Conservation (phyloP, 2,797 vertebrate genomes). For the Sarcoramphus papa region DNA sequence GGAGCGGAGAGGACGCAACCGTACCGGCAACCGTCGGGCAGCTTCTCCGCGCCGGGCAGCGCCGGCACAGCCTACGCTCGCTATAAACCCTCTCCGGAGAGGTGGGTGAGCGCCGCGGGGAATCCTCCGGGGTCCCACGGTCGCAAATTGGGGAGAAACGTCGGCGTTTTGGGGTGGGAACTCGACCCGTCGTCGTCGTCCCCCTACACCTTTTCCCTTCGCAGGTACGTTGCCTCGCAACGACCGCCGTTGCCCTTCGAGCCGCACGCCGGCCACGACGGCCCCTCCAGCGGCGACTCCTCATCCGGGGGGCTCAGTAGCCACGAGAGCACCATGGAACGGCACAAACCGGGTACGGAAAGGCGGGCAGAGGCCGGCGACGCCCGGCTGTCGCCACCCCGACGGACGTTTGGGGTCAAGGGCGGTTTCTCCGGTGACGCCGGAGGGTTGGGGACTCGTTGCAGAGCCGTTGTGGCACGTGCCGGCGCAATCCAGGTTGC, state of each 20-base stretch:
- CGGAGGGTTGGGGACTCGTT: neutral
- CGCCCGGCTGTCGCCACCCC: fast-evolving
- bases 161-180: neutral
- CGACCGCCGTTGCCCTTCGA: neutral
- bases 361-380: fast-evolving
- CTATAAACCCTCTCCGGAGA: neutral
- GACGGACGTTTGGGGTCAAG: no score
- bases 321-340: neutral
- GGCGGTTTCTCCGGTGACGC: no score
- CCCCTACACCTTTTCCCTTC: no score
- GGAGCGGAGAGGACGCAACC: neutral
- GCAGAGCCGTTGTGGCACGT: constrained; percentile 91
- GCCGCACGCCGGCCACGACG: neutral
- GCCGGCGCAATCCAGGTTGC: constrained; percentile 76
- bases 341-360: neutral
- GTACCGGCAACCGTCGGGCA: neutral
- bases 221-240: neutral
- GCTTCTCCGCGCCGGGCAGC: neutral
- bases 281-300: neutral
- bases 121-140: neutral
- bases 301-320: neutral
- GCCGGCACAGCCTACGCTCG: neutral
- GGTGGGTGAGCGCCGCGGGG: neutral
- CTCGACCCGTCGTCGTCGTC: no score
- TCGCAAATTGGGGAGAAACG: no score